Conservation (phyloP, 2,113 vertebrate genomes). For the Sminthopsis crassicaudata region DNA sequence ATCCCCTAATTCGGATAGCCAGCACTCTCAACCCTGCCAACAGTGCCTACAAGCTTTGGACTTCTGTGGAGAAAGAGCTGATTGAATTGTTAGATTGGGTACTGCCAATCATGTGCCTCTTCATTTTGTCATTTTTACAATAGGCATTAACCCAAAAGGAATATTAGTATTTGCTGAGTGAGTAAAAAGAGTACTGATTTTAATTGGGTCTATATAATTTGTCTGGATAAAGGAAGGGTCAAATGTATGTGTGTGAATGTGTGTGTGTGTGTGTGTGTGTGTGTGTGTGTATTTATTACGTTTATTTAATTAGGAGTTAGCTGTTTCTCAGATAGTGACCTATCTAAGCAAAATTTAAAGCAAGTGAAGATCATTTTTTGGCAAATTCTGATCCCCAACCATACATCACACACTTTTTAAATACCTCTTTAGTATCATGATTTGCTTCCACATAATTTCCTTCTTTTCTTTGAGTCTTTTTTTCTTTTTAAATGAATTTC, state of each 20-base stretch:
- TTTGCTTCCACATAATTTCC: not conserved
- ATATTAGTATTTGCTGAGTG: not conserved
- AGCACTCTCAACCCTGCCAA: not conserved
- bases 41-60: not conserved
- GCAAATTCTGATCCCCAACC: not conserved
- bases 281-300: not conserved
- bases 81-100: not conserved
- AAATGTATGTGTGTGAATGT: not conserved
- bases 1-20: not conserved
- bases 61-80: fast-evolving
- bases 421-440: not conserved
- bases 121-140: not conserved
- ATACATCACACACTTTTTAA: not conserved
- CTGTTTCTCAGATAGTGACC: not conserved
- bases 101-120: not conserved
- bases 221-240: not conserved
- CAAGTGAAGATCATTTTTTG: not conserved
- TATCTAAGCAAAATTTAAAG: not conserved
- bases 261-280: not conserved
- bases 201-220: not conserved
- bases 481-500: not conserved
- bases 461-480: not conserved
- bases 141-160: not conserved
- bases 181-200: not conserved
- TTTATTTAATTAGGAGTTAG: not conserved